Percentiles rank a stretch among this genome's conserved stretches.
These are phyloP conservation scores for Melanotaenia nigrans DNA, from an alignment of 2,797 vertebrate species.

Conservation along the genomic window DNA sequence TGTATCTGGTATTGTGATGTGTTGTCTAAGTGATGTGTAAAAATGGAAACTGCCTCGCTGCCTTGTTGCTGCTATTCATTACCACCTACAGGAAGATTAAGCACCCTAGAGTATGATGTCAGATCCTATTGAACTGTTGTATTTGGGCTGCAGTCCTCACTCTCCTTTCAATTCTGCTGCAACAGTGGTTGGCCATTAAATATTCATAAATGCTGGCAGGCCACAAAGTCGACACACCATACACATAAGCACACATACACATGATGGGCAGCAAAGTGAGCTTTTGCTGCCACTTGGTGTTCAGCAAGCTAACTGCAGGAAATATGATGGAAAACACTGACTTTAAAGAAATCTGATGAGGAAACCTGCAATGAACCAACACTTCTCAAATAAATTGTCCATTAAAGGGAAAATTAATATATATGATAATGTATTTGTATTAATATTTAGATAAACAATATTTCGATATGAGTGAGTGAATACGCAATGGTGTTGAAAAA, in stretches of 20 bases:
- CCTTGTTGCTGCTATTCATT: neutral
- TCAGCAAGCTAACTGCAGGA: slow-evolving; percentile 46
- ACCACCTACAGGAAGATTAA: slow-evolving; percentile 10
- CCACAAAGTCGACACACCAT: slow-evolving; percentile 35
- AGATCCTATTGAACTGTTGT: slow-evolving; percentile 53
- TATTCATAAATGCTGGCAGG: slow-evolving; percentile 65
- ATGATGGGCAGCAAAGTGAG: slow-evolving; percentile 24
- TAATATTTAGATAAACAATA: neutral
- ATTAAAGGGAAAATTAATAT: neutral
- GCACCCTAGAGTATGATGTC: neutral
- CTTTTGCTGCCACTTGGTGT: slow-evolving; percentile 74
- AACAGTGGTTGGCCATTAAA: slow-evolving; percentile 63
- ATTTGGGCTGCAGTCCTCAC: slow-evolving; percentile 47
- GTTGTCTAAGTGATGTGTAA: neutral
- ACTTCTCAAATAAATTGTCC: neutral
- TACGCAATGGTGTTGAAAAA: too few relatives aligned
- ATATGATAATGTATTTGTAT: neutral
- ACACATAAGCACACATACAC: slow-evolving; percentile 8
- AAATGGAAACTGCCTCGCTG: neutral
- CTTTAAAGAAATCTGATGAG: neutral
- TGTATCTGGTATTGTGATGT: neutral
- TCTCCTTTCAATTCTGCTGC: slow-evolving; percentile 47
- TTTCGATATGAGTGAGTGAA: too few relatives aligned
- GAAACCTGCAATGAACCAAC: neutral
- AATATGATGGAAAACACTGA: neutral